Percentiles rank a stretch among this genome's conserved stretches.
Conservation (phyloP, 2,888 invertebrate species). For the Nemurella pictetii region DNA sequence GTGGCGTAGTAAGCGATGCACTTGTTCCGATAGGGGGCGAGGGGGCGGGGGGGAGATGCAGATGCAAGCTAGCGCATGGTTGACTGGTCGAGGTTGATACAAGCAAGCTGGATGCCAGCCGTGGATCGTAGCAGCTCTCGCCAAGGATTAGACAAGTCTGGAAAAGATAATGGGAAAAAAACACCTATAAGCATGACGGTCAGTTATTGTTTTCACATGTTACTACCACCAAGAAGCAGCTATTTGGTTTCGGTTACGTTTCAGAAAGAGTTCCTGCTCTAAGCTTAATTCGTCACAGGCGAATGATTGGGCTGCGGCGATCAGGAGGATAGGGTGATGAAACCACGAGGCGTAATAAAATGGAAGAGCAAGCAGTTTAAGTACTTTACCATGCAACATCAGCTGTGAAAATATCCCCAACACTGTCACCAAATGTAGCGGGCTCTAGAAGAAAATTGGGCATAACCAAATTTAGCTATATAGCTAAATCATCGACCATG, state of each 20-base stretch:
- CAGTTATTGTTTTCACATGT: not conserved
- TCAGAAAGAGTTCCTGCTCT: not conserved
- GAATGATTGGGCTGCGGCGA: too few relatives aligned
- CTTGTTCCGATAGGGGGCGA: conserved; percentile 39
- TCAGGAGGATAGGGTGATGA: too few relatives aligned
- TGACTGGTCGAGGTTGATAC: conserved; percentile 48
- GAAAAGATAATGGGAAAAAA: conserved; percentile 42
- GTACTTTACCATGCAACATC: not conserved
- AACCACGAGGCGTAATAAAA: too few relatives aligned
- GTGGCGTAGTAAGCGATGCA: conserved; percentile 49
- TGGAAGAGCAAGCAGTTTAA: too few relatives aligned
- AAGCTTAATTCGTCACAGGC: too few relatives aligned
- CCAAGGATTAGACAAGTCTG: conserved; percentile 44
- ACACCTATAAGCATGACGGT: conserved; percentile 32
- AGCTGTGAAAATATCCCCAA: not conserved
- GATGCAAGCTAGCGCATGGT: conserved; percentile 43
- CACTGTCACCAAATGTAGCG: not conserved
- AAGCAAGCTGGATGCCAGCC: conserved; percentile 54
- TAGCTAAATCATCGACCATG: too few relatives aligned
- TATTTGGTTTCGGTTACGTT: not conserved
- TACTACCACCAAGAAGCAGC: too few relatives aligned
- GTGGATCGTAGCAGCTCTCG: conserved; percentile 43
- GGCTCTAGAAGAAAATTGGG: not conserved
- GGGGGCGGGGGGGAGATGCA: conserved; percentile 39
- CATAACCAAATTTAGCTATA: too few relatives aligned